These are phyloP conservation scores for Ara ararauna DNA, from an alignment of 2,797 vertebrate genomes.

Conservation along the genomic window DNA sequence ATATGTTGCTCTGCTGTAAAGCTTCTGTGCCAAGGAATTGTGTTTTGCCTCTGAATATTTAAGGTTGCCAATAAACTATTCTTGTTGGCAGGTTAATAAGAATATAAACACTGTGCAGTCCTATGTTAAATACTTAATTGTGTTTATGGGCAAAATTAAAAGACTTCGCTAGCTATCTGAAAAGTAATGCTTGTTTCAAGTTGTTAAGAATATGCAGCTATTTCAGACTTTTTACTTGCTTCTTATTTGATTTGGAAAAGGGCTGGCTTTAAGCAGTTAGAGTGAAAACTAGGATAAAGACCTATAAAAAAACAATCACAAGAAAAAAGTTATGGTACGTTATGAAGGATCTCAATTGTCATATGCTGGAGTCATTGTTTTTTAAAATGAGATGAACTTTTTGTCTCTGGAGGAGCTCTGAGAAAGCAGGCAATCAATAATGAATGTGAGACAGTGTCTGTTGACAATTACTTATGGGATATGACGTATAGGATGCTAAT, in stretches of 20 bases:
- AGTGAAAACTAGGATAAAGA: neutral
- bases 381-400: neutral
- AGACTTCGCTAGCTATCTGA: slow-evolving; percentile 17
- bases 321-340: neutral
- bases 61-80: slow-evolving; percentile 79
- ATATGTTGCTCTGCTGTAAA: slow-evolving; percentile 43
- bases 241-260: slow-evolving; percentile 25
- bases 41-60: slow-evolving; percentile 76
- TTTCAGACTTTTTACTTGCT: slow-evolving; percentile 16
- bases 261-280: neutral
- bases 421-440: neutral
- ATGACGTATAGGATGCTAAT: slow-evolving; percentile 35
- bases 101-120: slow-evolving; percentile 37
- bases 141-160: slow-evolving; percentile 30
- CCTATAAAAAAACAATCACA: neutral
- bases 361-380: neutral
- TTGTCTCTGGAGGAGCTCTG: neutral
- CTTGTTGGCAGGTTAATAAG: slow-evolving; percentile 75
- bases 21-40: slow-evolving; percentile 80
- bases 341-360: neutral
- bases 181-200: slow-evolving; percentile 44
- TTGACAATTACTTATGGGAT: neutral
- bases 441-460: neutral
- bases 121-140: slow-evolving; percentile 42
- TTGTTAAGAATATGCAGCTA: slow-evolving; percentile 4